Conservation (phyloP, 2,888 invertebrate species). For the Diarsia mendica region DNA sequence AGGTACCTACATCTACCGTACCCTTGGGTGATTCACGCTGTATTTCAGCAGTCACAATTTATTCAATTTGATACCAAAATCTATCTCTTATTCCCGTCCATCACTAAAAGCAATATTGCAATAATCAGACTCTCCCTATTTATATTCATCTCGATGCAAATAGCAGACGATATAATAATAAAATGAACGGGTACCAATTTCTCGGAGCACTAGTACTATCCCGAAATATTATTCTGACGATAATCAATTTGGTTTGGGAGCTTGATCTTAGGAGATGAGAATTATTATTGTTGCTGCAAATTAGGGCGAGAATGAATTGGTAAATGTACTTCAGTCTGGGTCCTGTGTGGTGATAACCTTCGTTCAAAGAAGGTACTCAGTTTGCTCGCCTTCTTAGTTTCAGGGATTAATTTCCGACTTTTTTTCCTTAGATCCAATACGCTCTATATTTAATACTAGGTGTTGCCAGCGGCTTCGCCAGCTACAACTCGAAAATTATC, state of each 20-base stretch:
- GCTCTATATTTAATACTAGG: too few relatives aligned
- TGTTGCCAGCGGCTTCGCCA: too few relatives aligned
- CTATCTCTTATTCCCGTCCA: conserved; percentile 1
- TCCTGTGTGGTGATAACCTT: neutral
- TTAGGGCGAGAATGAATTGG: conserved; percentile 19
- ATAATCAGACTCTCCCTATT: conserved; percentile 38
- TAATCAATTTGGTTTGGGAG: conserved; percentile 47
- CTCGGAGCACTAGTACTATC: conserved; percentile 36
- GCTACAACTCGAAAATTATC: too few relatives aligned
- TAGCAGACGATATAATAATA: conserved; percentile 41
- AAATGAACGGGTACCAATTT: conserved; percentile 44
- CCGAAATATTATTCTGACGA: conserved; percentile 47
- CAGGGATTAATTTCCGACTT: neutral
- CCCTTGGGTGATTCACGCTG: too few relatives aligned
- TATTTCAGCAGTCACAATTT: neutral
- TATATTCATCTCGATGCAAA: conserved; percentile 49
- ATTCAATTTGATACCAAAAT: conserved; percentile 23
- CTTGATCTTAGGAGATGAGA: conserved; percentile 6
- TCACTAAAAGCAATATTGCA: conserved; percentile 31
- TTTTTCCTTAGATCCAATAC: neutral
- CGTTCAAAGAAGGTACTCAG: neutral
- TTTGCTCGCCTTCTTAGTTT: neutral
- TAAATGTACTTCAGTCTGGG: conserved; percentile 17
- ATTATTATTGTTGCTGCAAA: conserved; percentile 35
- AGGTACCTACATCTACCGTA: too few relatives aligned